These are phyloP conservation scores for Chymomyza costata DNA, from an alignment of 1,140 invertebrate genomes.

Conservation along the genomic window DNA sequence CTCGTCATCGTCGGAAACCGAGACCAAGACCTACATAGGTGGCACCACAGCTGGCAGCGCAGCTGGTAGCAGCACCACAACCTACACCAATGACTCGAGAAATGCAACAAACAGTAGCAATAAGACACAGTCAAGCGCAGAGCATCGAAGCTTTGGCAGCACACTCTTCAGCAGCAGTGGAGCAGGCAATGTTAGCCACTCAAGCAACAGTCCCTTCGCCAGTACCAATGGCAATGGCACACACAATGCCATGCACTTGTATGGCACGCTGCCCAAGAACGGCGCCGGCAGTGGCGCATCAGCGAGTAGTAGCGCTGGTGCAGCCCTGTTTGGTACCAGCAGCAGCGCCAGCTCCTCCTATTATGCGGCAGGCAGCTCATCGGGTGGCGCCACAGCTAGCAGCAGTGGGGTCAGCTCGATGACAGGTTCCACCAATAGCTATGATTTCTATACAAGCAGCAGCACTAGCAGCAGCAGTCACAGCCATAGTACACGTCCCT, in stretches of 20 bases:
- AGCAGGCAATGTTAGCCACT: constrained; percentile 40
- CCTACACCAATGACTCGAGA: constrained; percentile 59
- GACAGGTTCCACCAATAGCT: constrained; percentile 72
- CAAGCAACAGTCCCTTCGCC: constrained; percentile 47
- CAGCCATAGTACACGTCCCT: constrained; percentile 44
- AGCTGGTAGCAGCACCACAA: constrained; percentile 34
- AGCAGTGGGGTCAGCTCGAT: constrained; percentile 73
- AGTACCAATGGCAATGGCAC: constrained; percentile 52
- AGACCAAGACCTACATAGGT: constrained; percentile 63
- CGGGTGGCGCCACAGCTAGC: constrained; percentile 53
- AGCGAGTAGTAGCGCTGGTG: constrained; percentile 32
- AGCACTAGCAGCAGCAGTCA: constrained; percentile 28
- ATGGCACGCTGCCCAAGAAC: constrained; percentile 72
- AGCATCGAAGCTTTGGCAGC: constrained; percentile 47
- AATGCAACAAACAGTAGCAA: constrained; percentile 39
- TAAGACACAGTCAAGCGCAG: constrained; percentile 47
- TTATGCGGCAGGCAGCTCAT: constrained; percentile 37
- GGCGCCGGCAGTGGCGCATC: constrained; percentile 18
- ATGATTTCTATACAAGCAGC: constrained; percentile 66
- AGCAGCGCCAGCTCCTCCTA: constrained; percentile 41
- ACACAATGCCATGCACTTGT: constrained; percentile 67
- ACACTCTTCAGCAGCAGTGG: constrained; percentile 57
- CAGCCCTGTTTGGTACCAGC: constrained; percentile 44
- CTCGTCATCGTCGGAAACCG: constrained; percentile 60
- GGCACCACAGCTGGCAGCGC: constrained; percentile 42